phyloP scores from a whole-genome alignment of 1,140 invertebrate genomes.

The Catajapyx aquilonaris region DNA sequence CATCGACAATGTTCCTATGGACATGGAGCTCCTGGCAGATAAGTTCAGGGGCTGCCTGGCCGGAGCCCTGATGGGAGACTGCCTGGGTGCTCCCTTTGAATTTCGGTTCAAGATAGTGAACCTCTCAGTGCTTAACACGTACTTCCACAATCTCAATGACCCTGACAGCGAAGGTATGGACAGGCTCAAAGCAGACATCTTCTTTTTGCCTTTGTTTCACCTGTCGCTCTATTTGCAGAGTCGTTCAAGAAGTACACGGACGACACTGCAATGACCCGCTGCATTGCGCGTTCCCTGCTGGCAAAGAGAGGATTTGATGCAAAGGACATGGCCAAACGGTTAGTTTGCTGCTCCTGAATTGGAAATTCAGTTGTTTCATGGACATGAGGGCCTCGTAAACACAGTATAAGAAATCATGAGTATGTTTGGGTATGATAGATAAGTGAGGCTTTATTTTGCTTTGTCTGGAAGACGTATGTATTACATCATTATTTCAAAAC shows the following conservation, averaged over 20 bases:
- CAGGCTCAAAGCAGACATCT: too few relatives aligned
- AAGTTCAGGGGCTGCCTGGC: slow-evolving; percentile 44
- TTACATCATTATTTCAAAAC: neutral
- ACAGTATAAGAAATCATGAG: too few relatives aligned
- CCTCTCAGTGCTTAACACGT: too few relatives aligned
- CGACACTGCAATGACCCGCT: slow-evolving; percentile 54
- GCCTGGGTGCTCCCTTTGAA: slow-evolving; percentile 46
- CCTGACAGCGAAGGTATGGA: too few relatives aligned
- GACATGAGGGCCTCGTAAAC: too few relatives aligned
- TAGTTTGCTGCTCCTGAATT: too few relatives aligned
- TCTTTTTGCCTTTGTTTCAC: too few relatives aligned
- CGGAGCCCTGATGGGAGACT: slow-evolving; percentile 47
- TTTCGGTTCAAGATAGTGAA: too few relatives aligned
- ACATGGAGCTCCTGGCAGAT: slow-evolving; percentile 21
- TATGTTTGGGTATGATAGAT: too few relatives aligned
- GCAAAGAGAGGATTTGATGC: slow-evolving; percentile 31
- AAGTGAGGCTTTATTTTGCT: neutral
- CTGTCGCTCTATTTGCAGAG: slow-evolving; percentile 24
- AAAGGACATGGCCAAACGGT: slow-evolving; percentile 33
- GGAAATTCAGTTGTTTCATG: neutral
- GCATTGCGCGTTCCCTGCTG: slow-evolving; percentile 37
- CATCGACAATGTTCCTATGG: too few relatives aligned
- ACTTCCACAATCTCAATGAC: too few relatives aligned
- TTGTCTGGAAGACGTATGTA: neutral
- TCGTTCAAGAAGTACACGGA: slow-evolving; percentile 43